Conservation (phyloP, 1,140 invertebrate genomes). For the Protaetia brevitarsis region DNA sequence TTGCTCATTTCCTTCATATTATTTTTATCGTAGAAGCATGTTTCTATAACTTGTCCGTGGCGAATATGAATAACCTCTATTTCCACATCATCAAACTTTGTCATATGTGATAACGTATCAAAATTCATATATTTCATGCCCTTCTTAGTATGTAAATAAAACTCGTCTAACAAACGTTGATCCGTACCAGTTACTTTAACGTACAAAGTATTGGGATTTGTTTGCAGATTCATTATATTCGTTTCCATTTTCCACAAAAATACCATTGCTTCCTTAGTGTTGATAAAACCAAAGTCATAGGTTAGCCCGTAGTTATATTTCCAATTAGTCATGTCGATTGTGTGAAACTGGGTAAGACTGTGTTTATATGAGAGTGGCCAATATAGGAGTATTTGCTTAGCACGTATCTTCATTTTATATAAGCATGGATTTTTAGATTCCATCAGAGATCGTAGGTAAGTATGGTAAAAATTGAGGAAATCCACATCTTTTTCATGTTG, state of each 20-base stretch:
- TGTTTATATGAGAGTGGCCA: constrained; percentile 23
- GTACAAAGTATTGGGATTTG: neutral
- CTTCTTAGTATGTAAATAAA: constrained; percentile 25
- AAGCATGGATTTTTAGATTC: constrained; percentile 47
- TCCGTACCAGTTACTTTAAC: constrained; percentile 27
- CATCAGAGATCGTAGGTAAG: constrained; percentile 46
- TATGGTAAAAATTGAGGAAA: constrained; percentile 51
- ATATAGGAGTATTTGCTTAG: constrained; percentile 33
- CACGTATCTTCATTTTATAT: constrained; percentile 39
- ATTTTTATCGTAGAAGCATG: constrained; percentile 23
- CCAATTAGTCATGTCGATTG: constrained; percentile 27
- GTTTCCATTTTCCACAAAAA: neutral
- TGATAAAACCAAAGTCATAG: neutral
- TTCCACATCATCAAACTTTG: constrained; percentile 25
- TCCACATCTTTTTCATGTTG: constrained; percentile 44
- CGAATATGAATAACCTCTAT: constrained; percentile 12
- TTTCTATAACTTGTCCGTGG: constrained; percentile 23
- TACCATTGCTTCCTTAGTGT: neutral
- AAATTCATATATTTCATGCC: constrained; percentile 25
- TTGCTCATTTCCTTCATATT: constrained; percentile 29
- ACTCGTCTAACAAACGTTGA: constrained; percentile 22
- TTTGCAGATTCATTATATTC: neutral
- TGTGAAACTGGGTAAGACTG: constrained; percentile 25
- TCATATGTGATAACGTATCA: constrained; percentile 25
- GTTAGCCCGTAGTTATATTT: constrained; percentile 22